Evolutionary conservation across 2,888 invertebrate genomes (phyloP).

Genomic region (Antheraea assamensis): DNA sequence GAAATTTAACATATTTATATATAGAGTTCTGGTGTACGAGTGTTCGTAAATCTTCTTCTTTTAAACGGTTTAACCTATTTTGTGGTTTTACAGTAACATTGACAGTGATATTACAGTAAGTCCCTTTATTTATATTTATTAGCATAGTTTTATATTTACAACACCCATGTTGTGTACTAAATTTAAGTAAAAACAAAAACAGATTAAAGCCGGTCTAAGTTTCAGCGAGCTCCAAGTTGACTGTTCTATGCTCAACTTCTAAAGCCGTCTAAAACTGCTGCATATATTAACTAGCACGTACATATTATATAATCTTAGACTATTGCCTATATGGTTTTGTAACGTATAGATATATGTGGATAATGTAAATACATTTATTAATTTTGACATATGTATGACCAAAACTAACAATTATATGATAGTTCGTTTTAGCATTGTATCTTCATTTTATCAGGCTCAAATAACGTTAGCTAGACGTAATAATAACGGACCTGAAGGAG

Average conservation of each 20-base stretch:
- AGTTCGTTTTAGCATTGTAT: not conserved
- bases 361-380: not conserved
- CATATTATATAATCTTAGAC: not conserved
- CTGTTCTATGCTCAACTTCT: not conserved
- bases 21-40: too few species aligned
- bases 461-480: too few species aligned
- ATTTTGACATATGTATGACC: not conserved
- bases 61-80: too few species aligned
- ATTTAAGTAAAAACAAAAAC: not conserved
- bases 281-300: not conserved
- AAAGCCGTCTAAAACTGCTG: not conserved
- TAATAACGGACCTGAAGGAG: too few species aligned
- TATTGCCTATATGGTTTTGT: not conserved
- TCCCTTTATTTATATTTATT: too few species aligned
- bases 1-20: too few species aligned
- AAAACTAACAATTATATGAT: not conserved
- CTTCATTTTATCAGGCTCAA: too few species aligned
- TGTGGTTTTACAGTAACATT: too few species aligned
- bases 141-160: not conserved
- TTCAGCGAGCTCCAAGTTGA: not conserved
- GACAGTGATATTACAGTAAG: too few species aligned
- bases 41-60: too few species aligned
- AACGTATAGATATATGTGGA: not conserved
- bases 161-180: not conserved
- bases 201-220: not conserved